Evolutionary conservation across 2,888 invertebrate genomes (phyloP).

Genomic region (Frankliniella fusca): DNA sequence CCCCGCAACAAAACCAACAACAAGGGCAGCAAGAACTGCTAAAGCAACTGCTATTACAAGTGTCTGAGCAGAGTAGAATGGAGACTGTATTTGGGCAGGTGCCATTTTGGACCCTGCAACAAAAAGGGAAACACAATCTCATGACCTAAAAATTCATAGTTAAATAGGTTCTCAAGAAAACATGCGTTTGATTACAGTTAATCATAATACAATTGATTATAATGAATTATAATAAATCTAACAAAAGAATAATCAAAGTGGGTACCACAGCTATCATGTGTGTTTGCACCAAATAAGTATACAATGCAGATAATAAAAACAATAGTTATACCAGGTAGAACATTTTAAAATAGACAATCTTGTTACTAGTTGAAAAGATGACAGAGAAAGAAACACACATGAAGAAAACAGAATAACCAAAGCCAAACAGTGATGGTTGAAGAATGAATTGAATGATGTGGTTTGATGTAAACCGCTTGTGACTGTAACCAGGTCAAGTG

Average conservation of each 20-base stretch:
- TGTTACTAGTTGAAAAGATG: slow-evolving; percentile 31
- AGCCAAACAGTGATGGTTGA: slow-evolving; percentile 31
- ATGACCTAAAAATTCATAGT: background rate
- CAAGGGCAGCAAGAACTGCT: slow-evolving; percentile 72
- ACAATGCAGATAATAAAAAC: slow-evolving; percentile 11
- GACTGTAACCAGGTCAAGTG: too few relatives aligned
- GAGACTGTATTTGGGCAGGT: slow-evolving; percentile 48
- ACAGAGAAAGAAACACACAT: slow-evolving; percentile 1
- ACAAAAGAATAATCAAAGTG: slow-evolving; percentile 24
- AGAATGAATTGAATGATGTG: background rate
- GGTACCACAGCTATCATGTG: background rate
- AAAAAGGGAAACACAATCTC: background rate
- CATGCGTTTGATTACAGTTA: too few relatives aligned
- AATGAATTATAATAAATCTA: too few relatives aligned
- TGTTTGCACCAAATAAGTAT: background rate
- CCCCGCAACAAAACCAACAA: slow-evolving; percentile 79
- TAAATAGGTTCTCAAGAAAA: slow-evolving; percentile 17
- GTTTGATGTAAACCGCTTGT: too few relatives aligned
- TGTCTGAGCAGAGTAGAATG: slow-evolving; percentile 75
- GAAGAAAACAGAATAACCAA: background rate
- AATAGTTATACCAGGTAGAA: slow-evolving; percentile 48
- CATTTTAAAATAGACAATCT: slow-evolving; percentile 33
- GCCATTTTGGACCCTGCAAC: slow-evolving; percentile 52
- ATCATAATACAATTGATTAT: too few relatives aligned
- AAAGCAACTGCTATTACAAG: slow-evolving; percentile 74